Evolutionary conservation across 2,888 invertebrate genomes (phyloP).

Genomic region (Xanthostigma xanthostigma): DNA sequence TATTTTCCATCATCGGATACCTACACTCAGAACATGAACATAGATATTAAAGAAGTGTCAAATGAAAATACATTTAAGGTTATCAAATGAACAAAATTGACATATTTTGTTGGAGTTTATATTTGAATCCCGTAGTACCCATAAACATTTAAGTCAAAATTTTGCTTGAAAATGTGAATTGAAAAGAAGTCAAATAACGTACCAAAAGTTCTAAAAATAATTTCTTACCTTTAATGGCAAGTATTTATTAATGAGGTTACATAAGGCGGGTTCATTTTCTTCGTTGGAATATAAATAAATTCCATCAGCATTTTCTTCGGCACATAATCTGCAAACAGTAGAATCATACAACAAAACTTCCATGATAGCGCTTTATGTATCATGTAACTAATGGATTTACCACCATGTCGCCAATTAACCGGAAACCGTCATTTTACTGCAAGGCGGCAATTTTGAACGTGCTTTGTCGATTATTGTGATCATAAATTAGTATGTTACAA

Average conservation of each 20-base stretch:
- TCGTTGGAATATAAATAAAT: slow-evolving; percentile 43
- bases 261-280: slow-evolving; percentile 43
- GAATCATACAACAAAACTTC: slow-evolving; percentile 43
- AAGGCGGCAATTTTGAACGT: too few species aligned
- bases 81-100: neutral
- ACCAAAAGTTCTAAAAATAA: slow-evolving; percentile 12
- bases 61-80: neutral
- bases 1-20: slow-evolving; percentile 51
- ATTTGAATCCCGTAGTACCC: neutral
- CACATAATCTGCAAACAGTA: slow-evolving; percentile 60
- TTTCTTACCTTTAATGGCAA: slow-evolving; percentile 54
- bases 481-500: too few species aligned
- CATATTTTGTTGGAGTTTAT: neutral
- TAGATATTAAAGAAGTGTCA: neutral
- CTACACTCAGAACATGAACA: slow-evolving; percentile 28
- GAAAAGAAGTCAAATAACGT: slow-evolving; percentile 23
- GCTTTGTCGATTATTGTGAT: too few species aligned
- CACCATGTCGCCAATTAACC: too few species aligned
- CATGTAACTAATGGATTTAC: too few species aligned
- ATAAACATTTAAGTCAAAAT: slow-evolving; percentile 2
- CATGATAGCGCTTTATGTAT: neutral
- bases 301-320: slow-evolving; percentile 53
- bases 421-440: too few species aligned
- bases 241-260: slow-evolving; percentile 53
- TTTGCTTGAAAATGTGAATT: slow-evolving; percentile 1